phyloP scores from a whole-genome alignment of 2,113 vertebrate genomes.

The Dermatemys mawii region DNA sequence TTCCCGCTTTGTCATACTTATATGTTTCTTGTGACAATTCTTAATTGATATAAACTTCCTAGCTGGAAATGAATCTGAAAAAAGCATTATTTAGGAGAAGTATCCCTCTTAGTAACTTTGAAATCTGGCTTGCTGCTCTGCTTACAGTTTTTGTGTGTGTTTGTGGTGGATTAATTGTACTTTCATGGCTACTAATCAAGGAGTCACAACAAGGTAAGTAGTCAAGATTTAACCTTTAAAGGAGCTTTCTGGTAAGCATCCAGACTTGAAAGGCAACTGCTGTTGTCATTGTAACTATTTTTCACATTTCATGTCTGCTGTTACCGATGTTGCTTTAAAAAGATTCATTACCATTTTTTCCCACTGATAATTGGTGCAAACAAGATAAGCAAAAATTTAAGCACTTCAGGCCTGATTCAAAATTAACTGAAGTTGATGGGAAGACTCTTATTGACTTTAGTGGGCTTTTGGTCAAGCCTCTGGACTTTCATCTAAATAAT shows the following conservation, averaged over 20 bases:
- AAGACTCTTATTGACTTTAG: not conserved
- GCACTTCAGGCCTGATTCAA: not conserved
- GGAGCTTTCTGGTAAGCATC: not conserved
- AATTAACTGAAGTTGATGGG: not conserved
- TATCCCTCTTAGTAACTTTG: conserved; percentile 46
- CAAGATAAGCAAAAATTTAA: not conserved
- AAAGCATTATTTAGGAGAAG: not conserved
- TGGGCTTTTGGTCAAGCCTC: not conserved
- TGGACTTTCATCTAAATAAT: not conserved
- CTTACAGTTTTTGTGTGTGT: conserved; percentile 45
- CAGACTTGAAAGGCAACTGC: not conserved
- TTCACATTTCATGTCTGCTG: not conserved
- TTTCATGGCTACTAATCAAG: conserved; percentile 73
- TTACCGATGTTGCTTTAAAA: not conserved
- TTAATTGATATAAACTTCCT: not conserved
- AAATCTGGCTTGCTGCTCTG: conserved; percentile 67
- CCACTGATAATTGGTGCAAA: not conserved
- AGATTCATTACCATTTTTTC: not conserved
- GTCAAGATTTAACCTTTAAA: not conserved
- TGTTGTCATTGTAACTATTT: not conserved
- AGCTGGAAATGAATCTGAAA: conserved; percentile 59
- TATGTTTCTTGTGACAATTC: not conserved
- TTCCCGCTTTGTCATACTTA: not conserved
- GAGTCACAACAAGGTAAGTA: conserved; percentile 66
- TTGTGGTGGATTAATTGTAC: conserved; percentile 67